These are phyloP conservation scores for Lepisosteus osseus DNA, from an alignment of 2,113 vertebrate species.

Conservation along the genomic window DNA sequence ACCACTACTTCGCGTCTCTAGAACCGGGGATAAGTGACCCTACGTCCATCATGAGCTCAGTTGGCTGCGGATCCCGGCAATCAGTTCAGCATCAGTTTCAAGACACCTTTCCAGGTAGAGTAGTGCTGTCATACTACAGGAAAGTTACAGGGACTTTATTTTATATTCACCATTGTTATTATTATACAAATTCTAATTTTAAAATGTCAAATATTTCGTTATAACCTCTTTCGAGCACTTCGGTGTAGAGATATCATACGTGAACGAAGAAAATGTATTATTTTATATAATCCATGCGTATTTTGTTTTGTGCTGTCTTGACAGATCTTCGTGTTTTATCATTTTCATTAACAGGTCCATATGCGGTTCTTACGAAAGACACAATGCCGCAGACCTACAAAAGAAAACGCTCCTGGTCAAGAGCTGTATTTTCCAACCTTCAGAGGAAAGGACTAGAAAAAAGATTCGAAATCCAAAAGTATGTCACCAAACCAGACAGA, in stretches of 20 bases:
- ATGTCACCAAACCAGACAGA: slow-evolving; percentile 96
- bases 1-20: slow-evolving; percentile 94
- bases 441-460: slow-evolving; percentile 97
- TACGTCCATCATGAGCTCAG: slow-evolving; percentile 85
- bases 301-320: no score
- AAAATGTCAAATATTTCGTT: no score
- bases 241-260: no score
- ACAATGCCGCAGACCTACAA: slow-evolving; percentile 98
- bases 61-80: slow-evolving; percentile 83
- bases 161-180: background rate
- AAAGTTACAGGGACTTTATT: slow-evolving; percentile 17
- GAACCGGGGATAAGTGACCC: slow-evolving; percentile 87
- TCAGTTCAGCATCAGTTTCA: slow-evolving; percentile 98
- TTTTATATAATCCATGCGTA: no score
- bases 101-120: slow-evolving; percentile 97
- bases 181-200: background rate
- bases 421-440: slow-evolving; percentile 95
- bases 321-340: background rate
- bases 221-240: no score
- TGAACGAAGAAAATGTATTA: no score
- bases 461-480: slow-evolving; percentile 97
- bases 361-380: slow-evolving; percentile 95
- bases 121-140: slow-evolving; percentile 19
- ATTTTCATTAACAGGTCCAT: slow-evolving; percentile 72
- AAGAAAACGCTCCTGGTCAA: slow-evolving; percentile 94